These are phyloP conservation scores for Chamaea fasciata DNA, from an alignment of 2,113 vertebrate species.

Conservation along the genomic window DNA sequence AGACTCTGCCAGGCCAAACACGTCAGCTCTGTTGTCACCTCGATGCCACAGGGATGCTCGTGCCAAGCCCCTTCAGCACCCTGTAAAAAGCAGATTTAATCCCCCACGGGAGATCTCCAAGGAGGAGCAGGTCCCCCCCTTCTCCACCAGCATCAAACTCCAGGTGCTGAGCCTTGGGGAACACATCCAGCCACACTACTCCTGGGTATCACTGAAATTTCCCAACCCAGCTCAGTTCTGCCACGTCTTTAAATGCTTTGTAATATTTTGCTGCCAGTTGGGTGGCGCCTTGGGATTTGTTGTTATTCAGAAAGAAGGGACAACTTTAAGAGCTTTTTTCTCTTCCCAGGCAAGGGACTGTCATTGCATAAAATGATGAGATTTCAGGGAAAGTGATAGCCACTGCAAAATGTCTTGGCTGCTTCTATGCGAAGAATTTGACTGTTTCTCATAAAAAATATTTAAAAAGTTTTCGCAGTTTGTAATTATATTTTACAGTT, in stretches of 20 bases:
- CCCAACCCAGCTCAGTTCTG: not conserved
- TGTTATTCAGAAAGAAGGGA: conserved; percentile 43
- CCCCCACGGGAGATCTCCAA: not conserved
- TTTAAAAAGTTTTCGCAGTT: conserved; percentile 45
- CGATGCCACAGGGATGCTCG: not conserved
- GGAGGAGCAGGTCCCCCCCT: not conserved
- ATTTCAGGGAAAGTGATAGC: conserved; percentile 29
- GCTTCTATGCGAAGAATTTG: not conserved
- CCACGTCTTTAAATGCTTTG: conserved; percentile 6
- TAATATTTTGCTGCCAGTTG: not conserved
- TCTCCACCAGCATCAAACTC: not conserved
- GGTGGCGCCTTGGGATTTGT: conserved; percentile 15
- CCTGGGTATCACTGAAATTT: not conserved
- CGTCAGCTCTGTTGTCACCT: not conserved
- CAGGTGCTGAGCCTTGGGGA: not conserved
- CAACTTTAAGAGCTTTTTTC: not conserved
- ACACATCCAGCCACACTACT: not conserved
- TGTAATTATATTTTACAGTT: conserved; percentile 70
- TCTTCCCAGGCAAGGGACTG: not conserved
- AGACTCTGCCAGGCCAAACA: not conserved
- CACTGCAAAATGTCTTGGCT: conserved; percentile 1
- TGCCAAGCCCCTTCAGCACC: not conserved
- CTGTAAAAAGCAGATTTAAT: not conserved
- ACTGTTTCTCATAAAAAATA: conserved; percentile 44
- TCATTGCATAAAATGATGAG: conserved; percentile 5